A percentile compares a stretch with the other conserved stretches of the same genome.
Conservation (phyloP, 64 coral and sea anemone species). For the Hydrozoanthus tunicans region DNA sequence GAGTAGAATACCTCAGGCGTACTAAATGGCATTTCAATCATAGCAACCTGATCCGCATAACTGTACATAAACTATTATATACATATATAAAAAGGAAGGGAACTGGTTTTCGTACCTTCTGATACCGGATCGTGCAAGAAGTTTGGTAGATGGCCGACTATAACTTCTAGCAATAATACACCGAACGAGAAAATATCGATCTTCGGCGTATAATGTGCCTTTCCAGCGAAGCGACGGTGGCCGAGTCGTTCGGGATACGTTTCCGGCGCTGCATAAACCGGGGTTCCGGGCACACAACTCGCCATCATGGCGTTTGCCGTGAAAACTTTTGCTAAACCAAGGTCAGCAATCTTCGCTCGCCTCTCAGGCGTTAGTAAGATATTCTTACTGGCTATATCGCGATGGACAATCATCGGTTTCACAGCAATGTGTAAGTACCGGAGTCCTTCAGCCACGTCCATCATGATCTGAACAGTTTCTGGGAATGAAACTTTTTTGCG, state of each 20-base stretch:
- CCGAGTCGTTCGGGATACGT: conserved; percentile 57
- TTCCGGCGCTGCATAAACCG: conserved; percentile 86
- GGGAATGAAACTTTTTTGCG: conserved; percentile 58
- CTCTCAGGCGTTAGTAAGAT: conserved; percentile 61
- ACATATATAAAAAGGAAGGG: no score
- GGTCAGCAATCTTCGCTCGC: conserved; percentile 83
- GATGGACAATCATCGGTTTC: conserved; percentile 64
- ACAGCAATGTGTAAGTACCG: conserved; percentile 63
- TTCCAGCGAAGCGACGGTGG: neutral
- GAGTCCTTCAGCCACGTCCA: conserved; percentile 75
- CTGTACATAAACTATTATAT: no score
- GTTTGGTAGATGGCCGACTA: conserved; percentile 76
- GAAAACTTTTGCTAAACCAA: conserved; percentile 80
- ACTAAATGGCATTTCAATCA: no score
- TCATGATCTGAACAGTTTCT: conserved; percentile 70
- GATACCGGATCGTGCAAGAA: conserved; percentile 53
- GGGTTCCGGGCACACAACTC: conserved; percentile 66
- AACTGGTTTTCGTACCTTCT: conserved; percentile 46
- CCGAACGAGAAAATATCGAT: conserved; percentile 94
- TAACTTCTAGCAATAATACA: conserved; percentile 72
- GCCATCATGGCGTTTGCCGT: conserved; percentile 81
- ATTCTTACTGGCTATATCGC: conserved; percentile 87
- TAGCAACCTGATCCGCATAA: no score
- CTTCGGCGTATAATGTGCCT: conserved; percentile 77
- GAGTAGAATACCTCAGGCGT: no score